Base-by-base conservation (phyloP, 2,113 vertebrate species). In the Prietella phreatophila region DNA sequence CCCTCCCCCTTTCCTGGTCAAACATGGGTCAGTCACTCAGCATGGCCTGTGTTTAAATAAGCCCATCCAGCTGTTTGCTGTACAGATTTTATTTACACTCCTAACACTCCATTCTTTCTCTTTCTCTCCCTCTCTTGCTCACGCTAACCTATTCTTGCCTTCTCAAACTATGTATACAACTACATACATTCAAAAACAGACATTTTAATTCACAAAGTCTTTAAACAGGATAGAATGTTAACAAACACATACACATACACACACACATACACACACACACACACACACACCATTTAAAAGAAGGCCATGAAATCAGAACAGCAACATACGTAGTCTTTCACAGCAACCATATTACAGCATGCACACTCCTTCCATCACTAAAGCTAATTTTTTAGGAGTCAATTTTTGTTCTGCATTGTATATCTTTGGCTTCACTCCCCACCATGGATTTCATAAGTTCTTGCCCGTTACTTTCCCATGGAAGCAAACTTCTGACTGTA, bases 21-120 rank as follows among this genome's bases (percentile, higher is more conserved):
- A 95, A 94, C 86, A 87, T 90, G 96, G 96, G 96, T 97, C 96
- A 97, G 93, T 94, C 95, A 94, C 94, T 93, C 93, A 94, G 93
- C 93, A 93, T 93, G 94, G 94, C 95, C 96, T 96, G 95, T 96
- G 95, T 96, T 97, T 97, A 96, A 97, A 96, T 96, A 96, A 97
- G 97, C 95, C 94, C 93, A 94, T 94, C 93, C 95, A 96, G 95
- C 96, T 97, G 96, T 95, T 96, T 95, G 95, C 95, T 95, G 94
- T 94, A 92, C 93, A 93, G 93, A 94, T 94, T 95, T 93, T 94
- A 96, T 96, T 94, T 96, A 95, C 86, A 91, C 80, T 86, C 82
- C 94, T 93, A n/a, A 55, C 69, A 39, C 69, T 42, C 15, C 1
- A 25, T 22, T 67, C 17, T 2, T 67, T 65, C 86, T 58, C 69